Evolutionary conservation across 2,888 invertebrate species (phyloP), one percentile per base, ranked within the genome.

Genomic region (Drosophila engyochracea): DNA sequence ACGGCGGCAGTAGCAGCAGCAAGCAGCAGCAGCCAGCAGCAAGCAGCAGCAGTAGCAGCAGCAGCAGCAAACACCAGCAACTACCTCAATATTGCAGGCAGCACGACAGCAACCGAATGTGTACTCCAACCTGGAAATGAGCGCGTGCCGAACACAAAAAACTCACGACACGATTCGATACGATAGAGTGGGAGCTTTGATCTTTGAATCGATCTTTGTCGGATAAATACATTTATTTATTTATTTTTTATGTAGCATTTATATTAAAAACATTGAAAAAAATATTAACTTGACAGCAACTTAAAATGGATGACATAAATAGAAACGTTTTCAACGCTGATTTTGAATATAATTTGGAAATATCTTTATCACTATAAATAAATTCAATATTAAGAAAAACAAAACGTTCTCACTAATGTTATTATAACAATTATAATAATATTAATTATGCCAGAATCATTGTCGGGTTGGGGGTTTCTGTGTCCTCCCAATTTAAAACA

Each of bases 21-120:
- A 16, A 37, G 39, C 37, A 59, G 54, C 54, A 16, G 22, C 54
- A 44, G 30, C 30, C 6, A 54, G 35, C 47, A 52, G 22, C 44
- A 12, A n/a, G 39, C 47, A 37, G 70, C 37, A 31, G 22, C 4
- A 44, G 57, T 47, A 10, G 33, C 33, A 35, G 41, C 39, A 22
- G 39, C 47, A 37, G 70, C 37, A 31, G 25, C 4, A 44, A 54
- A 44, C 58, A 12, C 12, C 33, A 35, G 41, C 83, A 77, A 55
- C 86, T 89, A 86, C 89, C 89, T 89, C 83, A 84, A 83, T 84
- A 84, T 64, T 83, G 81, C 79, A 79, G 66, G 66, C 72, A 37
- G 60, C 65, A 39, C 70, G 66, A 68, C 53, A 31, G n/a, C 49
- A 31, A 30, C 19, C 37, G 25, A 37, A 25, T 37, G 41, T 28